Percentiles rank a stretch among this genome's conserved stretches.
Evolutionary conservation across 2,113 vertebrate species (phyloP).

Genomic region (Limanda limanda): DNA sequence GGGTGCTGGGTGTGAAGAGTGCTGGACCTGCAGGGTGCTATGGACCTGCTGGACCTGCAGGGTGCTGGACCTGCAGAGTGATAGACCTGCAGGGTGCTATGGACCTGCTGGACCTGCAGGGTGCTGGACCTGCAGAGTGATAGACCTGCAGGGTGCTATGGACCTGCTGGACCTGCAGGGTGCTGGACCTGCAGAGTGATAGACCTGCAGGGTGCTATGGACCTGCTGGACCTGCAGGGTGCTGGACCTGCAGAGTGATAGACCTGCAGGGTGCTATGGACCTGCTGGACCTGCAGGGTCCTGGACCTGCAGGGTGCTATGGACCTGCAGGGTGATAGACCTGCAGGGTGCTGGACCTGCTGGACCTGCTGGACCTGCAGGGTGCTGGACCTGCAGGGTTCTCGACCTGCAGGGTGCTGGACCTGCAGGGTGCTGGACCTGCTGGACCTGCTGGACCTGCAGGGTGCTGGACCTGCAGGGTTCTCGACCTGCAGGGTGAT

Average conservation of each 20-base stretch:
- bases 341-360: not conserved
- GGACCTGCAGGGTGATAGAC: not conserved
- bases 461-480: not conserved
- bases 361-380: not conserved
- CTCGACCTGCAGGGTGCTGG: not conserved
- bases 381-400: too few species aligned
- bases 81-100: too few species aligned
- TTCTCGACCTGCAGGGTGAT: not conserved
- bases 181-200: not conserved
- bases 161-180: too few species aligned
- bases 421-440: too few species aligned
- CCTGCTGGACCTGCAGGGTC: too few species aligned
- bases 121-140: not conserved
- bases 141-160: too few species aligned
- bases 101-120: too few species aligned
- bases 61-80: not conserved
- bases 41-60: too few species aligned
- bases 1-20: too few species aligned
- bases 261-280: too few species aligned
- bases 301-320: not conserved
- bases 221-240: too few species aligned
- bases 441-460: not conserved
- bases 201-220: too few species aligned
- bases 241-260: not conserved
- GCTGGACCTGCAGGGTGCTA: not conserved